phyloP scores from a whole-genome alignment of 2,113 vertebrate species.

The Probosciger aterrimus region DNA sequence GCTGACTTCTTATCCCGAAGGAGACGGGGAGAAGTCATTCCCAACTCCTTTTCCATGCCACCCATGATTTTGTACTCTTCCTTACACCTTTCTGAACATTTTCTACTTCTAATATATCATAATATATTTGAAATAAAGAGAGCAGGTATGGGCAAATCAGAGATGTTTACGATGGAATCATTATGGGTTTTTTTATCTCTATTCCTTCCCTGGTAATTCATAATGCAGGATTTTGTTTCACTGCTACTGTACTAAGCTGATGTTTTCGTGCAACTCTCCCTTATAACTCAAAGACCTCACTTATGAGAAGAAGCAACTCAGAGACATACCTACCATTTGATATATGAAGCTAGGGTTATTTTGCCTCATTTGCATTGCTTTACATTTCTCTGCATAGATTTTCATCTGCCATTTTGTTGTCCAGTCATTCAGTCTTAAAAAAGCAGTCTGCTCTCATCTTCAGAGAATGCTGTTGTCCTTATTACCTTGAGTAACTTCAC shows the following conservation, averaged over 20 bases:
- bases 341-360: background rate
- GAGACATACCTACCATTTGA: background rate
- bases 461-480: background rate
- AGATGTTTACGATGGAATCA: background rate
- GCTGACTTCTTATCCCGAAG: background rate
- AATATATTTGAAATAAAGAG: background rate
- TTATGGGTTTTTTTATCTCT: background rate
- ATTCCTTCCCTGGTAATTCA: background rate
- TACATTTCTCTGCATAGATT: conserved; percentile 41
- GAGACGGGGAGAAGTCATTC: background rate
- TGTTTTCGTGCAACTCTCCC: background rate
- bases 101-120: background rate
- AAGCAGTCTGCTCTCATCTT: background rate
- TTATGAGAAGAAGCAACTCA: background rate
- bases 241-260: background rate
- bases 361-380: conserved; percentile 22
- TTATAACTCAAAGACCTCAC: background rate
- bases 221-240: background rate
- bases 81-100: background rate
- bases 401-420: conserved; percentile 12
- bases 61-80: background rate
- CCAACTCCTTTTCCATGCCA: background rate
- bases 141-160: background rate
- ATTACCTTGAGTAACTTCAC: background rate
- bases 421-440: background rate